A percentile compares a stretch with the other conserved stretches of the same genome.
These are phyloP conservation scores for Leptogaster cylindrica DNA, from an alignment of 2,888 invertebrate genomes.

Conservation along the genomic window DNA sequence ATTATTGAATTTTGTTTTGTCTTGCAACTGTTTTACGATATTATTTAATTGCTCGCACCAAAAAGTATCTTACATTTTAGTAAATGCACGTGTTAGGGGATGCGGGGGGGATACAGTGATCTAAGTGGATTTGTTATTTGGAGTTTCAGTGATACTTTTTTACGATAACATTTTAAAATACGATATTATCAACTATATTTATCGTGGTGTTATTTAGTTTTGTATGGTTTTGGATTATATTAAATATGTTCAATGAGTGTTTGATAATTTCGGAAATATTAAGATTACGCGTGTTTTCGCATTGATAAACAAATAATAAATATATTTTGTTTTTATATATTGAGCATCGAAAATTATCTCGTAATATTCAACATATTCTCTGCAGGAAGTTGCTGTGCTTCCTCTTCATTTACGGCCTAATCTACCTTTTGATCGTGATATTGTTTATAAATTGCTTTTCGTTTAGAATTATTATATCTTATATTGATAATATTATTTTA, in stretches of 20 bases:
- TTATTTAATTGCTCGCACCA: slow-evolving; percentile 20
- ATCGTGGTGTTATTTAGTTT: not conserved
- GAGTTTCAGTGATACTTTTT: slow-evolving; percentile 16
- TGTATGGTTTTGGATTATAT: slow-evolving; percentile 9
- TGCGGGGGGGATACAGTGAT: slow-evolving; percentile 11
- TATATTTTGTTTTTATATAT: slow-evolving; percentile 11
- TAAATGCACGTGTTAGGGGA: slow-evolving; percentile 30
- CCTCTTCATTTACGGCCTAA: not conserved
- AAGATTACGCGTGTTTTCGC: slow-evolving; percentile 7
- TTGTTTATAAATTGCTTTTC: slow-evolving; percentile 39
- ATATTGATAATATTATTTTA: too few relatives aligned
- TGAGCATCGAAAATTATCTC: slow-evolving; percentile 25
- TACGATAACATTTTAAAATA: slow-evolving; percentile 14
- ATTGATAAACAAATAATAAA: too few relatives aligned
- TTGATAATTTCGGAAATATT: not conserved
- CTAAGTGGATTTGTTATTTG: not conserved
- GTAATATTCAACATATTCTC: too few relatives aligned
- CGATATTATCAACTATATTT: too few relatives aligned
- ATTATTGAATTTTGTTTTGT: slow-evolving; percentile 8
- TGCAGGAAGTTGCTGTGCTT: not conserved
- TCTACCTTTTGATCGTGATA: slow-evolving; percentile 1
- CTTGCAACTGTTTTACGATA: not conserved
- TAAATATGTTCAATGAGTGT: not conserved
- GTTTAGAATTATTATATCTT: slow-evolving; percentile 25
- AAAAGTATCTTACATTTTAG: slow-evolving; percentile 26